These are phyloP conservation scores for Leucophenga montana DNA, from an alignment of 2,888 invertebrate genomes.

Conservation along the genomic window DNA sequence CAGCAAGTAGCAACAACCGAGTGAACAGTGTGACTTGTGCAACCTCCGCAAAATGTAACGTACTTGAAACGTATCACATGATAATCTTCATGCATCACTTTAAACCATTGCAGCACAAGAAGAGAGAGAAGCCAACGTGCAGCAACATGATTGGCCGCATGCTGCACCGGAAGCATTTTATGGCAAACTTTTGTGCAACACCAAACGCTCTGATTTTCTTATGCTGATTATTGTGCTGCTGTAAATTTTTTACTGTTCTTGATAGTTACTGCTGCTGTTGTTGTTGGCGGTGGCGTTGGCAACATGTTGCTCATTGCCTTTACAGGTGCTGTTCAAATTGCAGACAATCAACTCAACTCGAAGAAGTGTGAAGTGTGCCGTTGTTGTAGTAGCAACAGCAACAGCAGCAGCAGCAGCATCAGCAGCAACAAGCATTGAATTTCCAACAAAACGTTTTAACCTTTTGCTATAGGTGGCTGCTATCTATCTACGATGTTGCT, in stretches of 20 bases:
- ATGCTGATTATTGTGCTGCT: conserved; percentile 61
- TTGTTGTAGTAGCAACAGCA: not conserved
- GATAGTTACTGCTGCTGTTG: conserved; percentile 52
- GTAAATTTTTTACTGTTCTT: conserved; percentile 56
- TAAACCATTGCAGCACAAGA: conserved; percentile 43
- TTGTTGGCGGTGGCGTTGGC: conserved; percentile 24
- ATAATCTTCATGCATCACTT: conserved; percentile 69
- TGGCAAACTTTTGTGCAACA: conserved; percentile 50
- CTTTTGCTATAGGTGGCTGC: conserved; percentile 20
- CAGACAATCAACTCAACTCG: conserved; percentile 44
- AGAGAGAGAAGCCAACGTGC: conserved; percentile 30
- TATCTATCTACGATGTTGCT: conserved; percentile 9
- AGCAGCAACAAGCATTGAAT: conserved; percentile 57
- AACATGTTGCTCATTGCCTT: not conserved
- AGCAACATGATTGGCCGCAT: conserved; percentile 31
- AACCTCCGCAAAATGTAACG: conserved; percentile 29
- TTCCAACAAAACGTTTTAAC: conserved; percentile 63
- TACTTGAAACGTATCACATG: conserved; percentile 62
- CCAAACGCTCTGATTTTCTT: conserved; percentile 57
- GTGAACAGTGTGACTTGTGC: not conserved
- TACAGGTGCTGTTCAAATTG: conserved; percentile 22
- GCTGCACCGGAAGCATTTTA: conserved; percentile 65
- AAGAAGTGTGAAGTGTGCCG: conserved; percentile 62
- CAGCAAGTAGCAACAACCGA: conserved; percentile 24
- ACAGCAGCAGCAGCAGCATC: not conserved